A percentile compares a stretch with the other conserved stretches of the same genome.
Evolutionary conservation across 1,140 invertebrate species (phyloP).

Genomic region (Portunus trituberculatus): DNA sequence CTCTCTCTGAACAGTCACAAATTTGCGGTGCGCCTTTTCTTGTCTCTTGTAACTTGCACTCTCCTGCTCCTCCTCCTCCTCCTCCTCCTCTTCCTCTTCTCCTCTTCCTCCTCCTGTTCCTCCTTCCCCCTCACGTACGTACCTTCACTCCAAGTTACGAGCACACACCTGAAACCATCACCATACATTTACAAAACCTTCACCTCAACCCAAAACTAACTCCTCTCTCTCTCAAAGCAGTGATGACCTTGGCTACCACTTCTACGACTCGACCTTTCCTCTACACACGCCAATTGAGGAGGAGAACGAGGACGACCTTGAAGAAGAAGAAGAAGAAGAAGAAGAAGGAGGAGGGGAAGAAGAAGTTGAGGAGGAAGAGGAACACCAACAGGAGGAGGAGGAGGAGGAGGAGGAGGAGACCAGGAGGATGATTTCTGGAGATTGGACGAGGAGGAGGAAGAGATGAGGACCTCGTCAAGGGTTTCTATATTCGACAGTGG

Average conservation of each 20-base stretch:
- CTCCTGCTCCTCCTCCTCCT: not conserved
- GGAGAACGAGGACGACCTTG: constrained; percentile 17
- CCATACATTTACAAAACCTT: no score
- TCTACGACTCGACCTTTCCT: not conserved
- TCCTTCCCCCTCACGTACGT: not conserved
- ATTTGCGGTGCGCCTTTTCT: no score
- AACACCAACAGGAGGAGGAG: not conserved
- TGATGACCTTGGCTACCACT: not conserved
- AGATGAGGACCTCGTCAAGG: not conserved
- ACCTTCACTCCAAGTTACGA: no score
- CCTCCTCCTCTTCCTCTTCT: not conserved
- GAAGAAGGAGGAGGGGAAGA: not conserved
- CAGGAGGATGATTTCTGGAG: not conserved
- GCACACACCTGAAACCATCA: no score
- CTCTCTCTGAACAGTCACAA: no score
- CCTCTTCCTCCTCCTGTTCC: not conserved
- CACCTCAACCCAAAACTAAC: not conserved
- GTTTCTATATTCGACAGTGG: constrained; percentile 61
- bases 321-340: not conserved
- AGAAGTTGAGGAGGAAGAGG: not conserved
- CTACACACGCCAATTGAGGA: constrained; percentile 36
- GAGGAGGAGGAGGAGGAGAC: constrained; percentile 27
- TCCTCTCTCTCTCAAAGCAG: not conserved
- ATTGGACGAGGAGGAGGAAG: not conserved
- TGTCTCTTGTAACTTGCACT: not conserved